These are phyloP conservation scores for Conus betulinus DNA, from an alignment of 1,140 invertebrate species.

Conservation along the genomic window DNA sequence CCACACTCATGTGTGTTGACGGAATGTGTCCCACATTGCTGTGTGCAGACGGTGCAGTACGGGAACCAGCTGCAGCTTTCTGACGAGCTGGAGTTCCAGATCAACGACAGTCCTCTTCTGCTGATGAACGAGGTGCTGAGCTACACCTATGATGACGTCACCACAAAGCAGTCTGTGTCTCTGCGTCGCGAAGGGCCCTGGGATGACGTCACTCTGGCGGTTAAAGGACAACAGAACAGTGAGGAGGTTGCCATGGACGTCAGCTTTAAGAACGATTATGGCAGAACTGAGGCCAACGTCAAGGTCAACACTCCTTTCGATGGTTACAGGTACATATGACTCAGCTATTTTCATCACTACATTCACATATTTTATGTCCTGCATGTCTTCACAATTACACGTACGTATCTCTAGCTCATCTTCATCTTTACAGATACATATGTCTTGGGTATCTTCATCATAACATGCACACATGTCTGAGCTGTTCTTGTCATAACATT, in stretches of 20 bases:
- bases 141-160: not conserved
- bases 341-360: no score
- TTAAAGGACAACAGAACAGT: not conserved
- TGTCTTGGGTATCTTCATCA: no score
- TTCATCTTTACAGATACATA: no score
- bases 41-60: constrained; percentile 3
- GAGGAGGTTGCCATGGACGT: constrained; percentile 1
- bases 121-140: not conserved
- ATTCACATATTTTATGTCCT: no score
- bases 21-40: no score
- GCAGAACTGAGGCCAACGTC: constrained; percentile 13
- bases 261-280: constrained; percentile 21
- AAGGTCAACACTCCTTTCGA: constrained; percentile 33
- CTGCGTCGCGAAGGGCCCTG: constrained; percentile 17
- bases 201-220: constrained; percentile 24
- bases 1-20: no score
- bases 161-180: not conserved
- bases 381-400: no score
- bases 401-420: no score
- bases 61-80: not conserved
- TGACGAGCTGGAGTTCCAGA: not conserved
- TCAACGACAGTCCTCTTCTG: not conserved
- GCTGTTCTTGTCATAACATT: no score
- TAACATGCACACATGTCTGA: no score
- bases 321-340: not conserved